A percentile compares a stretch with the other conserved stretches of the same genome.
phyloP scores from a whole-genome alignment of 2,888 invertebrate genomes.

The Antheraea yamamai region DNA sequence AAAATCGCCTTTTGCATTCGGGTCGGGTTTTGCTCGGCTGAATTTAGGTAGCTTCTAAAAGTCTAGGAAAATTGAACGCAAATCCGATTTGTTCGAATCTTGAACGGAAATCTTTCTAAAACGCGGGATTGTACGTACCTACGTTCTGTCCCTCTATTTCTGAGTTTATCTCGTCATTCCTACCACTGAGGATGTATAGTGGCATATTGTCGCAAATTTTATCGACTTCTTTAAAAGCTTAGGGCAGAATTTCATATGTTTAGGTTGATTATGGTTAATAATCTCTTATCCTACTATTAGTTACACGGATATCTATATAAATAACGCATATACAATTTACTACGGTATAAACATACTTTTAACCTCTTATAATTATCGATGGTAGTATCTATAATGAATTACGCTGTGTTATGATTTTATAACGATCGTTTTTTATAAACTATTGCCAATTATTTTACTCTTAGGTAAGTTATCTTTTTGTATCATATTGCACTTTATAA shows the following conservation, averaged over 20 bases:
- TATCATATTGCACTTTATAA: no score
- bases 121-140: slow-evolving; percentile 52
- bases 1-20: slow-evolving; percentile 43
- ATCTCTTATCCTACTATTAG: background rate
- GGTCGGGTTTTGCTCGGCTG: slow-evolving; percentile 59
- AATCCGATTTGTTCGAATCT: slow-evolving; percentile 74
- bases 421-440: no score
- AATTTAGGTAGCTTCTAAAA: slow-evolving; percentile 63
- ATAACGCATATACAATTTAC: background rate
- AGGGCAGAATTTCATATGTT: background rate
- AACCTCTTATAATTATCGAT: background rate
- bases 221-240: background rate
- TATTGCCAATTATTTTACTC: no score
- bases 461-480: no score
- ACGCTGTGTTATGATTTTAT: no score
- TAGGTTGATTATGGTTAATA: background rate
- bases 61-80: slow-evolving; percentile 76
- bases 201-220: slow-evolving; percentile 11
- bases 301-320: background rate
- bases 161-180: slow-evolving; percentile 27
- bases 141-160: slow-evolving; percentile 33
- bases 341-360: background rate
- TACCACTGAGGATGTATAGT: slow-evolving; percentile 19
- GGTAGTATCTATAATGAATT: no score
- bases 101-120: slow-evolving; percentile 56